Conservation (phyloP, 35 echinoderm and acorn worm genomes). For the Chiridota heheva region DNA sequence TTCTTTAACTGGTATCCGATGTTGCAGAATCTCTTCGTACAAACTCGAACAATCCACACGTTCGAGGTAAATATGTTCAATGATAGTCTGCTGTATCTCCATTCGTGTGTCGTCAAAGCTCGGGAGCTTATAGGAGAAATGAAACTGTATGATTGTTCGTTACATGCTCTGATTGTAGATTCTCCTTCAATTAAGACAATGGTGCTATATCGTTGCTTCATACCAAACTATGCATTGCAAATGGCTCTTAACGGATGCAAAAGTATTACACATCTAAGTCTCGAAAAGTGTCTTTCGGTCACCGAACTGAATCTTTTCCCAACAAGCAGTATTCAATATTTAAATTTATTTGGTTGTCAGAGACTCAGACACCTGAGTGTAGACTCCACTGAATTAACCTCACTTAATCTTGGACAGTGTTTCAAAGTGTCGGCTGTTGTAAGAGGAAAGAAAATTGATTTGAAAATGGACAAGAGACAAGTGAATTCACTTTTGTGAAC, state of each 20-base stretch:
- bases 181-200: conserved; percentile 55
- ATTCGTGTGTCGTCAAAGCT: conserved; percentile 81
- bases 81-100: conserved; percentile 56
- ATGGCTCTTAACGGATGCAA: conserved; percentile 73
- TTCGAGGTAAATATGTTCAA: conserved; percentile 77
- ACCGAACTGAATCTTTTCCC: conserved; percentile 42
- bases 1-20: conserved; percentile 48
- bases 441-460: conserved; percentile 17
- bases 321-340: conserved; percentile 47
- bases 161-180: conserved; percentile 67
- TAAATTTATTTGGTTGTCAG: conserved; percentile 88
- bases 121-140: conserved; percentile 45
- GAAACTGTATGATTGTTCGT: conserved; percentile 79
- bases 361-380: conserved; percentile 41
- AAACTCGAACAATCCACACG: conserved; percentile 69
- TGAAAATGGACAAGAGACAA: no score
- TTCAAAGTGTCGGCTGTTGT: conserved; percentile 11
- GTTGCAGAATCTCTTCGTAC: conserved; percentile 66
- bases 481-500: no score
- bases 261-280: conserved; percentile 69
- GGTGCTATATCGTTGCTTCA: conserved; percentile 82
- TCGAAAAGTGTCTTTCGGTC: conserved; percentile 79
- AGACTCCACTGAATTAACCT: conserved; percentile 47
- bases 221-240: conserved; percentile 81
- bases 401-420: conserved; percentile 83